Evolutionary conservation across 2,113 vertebrate species (phyloP).

Genomic region (Lichenostomus cassidix): DNA sequence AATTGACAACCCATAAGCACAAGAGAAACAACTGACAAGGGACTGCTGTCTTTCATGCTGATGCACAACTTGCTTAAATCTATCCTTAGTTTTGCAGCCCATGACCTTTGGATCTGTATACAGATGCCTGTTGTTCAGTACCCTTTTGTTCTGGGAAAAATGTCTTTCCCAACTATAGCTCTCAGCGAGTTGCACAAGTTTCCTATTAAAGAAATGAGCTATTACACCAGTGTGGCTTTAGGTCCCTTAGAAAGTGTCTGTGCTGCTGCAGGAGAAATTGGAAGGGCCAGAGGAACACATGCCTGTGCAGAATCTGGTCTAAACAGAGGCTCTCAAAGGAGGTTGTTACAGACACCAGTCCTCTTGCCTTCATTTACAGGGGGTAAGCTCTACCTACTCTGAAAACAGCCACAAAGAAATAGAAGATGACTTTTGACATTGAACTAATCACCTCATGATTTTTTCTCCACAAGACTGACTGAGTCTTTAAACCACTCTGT

Average conservation of each 20-base stretch:
- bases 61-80: neutral
- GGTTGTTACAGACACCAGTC: neutral
- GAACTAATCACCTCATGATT: neutral
- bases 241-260: neutral
- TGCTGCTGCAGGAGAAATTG: neutral
- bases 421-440: neutral
- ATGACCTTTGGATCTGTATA: conserved; percentile 56
- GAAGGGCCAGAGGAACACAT: neutral
- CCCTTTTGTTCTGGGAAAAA: conserved; percentile 54
- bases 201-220: conserved; percentile 8
- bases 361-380: neutral
- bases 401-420: neutral
- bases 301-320: neutral
- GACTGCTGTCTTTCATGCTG: neutral
- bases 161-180: conserved; percentile 36
- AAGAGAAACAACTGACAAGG: neutral
- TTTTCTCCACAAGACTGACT: neutral
- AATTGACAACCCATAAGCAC: neutral
- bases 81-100: neutral
- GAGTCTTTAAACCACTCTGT: neutral
- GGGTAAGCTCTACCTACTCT: neutral
- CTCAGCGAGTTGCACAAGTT: conserved; percentile 23
- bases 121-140: neutral
- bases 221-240: neutral
- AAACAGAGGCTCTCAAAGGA: neutral